Conservation (phyloP, 1,140 invertebrate species). For the Anthonomus grandis region DNA sequence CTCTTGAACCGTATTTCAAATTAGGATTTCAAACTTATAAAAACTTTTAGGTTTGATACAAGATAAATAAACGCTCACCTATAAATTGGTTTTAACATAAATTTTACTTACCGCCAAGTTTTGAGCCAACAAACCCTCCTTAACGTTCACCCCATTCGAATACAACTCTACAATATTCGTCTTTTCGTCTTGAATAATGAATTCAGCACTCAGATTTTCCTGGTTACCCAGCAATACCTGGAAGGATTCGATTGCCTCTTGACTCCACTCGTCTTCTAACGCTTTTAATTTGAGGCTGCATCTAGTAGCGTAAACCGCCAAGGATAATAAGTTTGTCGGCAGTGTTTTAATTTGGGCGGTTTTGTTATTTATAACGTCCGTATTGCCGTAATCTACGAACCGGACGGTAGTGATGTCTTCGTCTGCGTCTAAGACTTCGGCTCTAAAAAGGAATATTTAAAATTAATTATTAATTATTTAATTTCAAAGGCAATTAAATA, state of each 20-base stretch:
- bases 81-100: too few relatives aligned
- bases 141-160: slow-evolving; percentile 57
- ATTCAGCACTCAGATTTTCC: slow-evolving; percentile 50
- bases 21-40: too few relatives aligned
- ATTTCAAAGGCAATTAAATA: too few relatives aligned
- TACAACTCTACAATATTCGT: slow-evolving; percentile 65
- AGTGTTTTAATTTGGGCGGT: slow-evolving; percentile 57
- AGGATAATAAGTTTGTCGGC: slow-evolving; percentile 46
- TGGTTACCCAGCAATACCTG: slow-evolving; percentile 51
- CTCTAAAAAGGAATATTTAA: slow-evolving; percentile 48
- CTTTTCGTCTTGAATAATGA: slow-evolving; percentile 57
- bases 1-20: too few relatives aligned
- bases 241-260: slow-evolving; percentile 59
- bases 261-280: slow-evolving; percentile 62
- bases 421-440: slow-evolving; percentile 70
- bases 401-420: slow-evolving; percentile 67
- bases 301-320: slow-evolving; percentile 55
- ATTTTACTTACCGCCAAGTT: slow-evolving; percentile 49
- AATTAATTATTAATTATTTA: too few relatives aligned
- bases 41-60: too few relatives aligned
- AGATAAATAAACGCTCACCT: too few relatives aligned
- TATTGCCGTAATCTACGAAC: slow-evolving; percentile 83
- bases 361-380: slow-evolving; percentile 61
- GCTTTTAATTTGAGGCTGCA: slow-evolving; percentile 65
- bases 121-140: slow-evolving; percentile 56